Evolutionary conservation across 2,888 invertebrate genomes (phyloP).

Genomic region (Lagria hirta): DNA sequence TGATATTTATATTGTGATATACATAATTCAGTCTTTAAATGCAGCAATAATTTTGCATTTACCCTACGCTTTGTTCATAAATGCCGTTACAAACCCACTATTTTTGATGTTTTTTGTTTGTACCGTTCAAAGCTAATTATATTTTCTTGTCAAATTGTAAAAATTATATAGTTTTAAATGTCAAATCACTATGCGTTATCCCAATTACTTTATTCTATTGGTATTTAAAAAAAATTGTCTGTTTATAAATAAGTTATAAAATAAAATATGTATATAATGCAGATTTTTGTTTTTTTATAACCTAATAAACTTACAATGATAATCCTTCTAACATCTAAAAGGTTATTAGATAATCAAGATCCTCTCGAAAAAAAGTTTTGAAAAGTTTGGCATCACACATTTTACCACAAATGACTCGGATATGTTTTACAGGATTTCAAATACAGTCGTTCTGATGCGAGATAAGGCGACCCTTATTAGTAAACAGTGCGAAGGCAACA

Average conservation of each 20-base stretch:
- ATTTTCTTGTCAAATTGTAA: constrained; percentile 14
- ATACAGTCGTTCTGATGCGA: too few relatives aligned
- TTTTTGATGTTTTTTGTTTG: constrained; percentile 29
- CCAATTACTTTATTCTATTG: constrained; percentile 18
- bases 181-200: constrained; percentile 8
- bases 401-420: too few relatives aligned
- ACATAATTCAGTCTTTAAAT: constrained; percentile 13
- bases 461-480: too few relatives aligned
- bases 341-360: too few relatives aligned
- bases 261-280: constrained; percentile 36
- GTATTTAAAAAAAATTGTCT: constrained; percentile 40
- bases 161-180: constrained; percentile 18
- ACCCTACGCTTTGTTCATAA: constrained; percentile 30
- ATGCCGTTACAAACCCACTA: constrained; percentile 7
- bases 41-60: constrained; percentile 44
- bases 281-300: too few relatives aligned
- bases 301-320: too few relatives aligned
- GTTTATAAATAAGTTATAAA: constrained; percentile 33
- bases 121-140: constrained; percentile 24
- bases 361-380: too few relatives aligned
- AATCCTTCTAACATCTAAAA: too few relatives aligned
- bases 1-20: constrained; percentile 36
- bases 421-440: too few relatives aligned
- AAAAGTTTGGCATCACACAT: too few relatives aligned
- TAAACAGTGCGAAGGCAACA: too few relatives aligned